These are phyloP conservation scores for Chinchilla lanigera DNA, from an alignment of 2,113 vertebrate species.

Conservation along the genomic window DNA sequence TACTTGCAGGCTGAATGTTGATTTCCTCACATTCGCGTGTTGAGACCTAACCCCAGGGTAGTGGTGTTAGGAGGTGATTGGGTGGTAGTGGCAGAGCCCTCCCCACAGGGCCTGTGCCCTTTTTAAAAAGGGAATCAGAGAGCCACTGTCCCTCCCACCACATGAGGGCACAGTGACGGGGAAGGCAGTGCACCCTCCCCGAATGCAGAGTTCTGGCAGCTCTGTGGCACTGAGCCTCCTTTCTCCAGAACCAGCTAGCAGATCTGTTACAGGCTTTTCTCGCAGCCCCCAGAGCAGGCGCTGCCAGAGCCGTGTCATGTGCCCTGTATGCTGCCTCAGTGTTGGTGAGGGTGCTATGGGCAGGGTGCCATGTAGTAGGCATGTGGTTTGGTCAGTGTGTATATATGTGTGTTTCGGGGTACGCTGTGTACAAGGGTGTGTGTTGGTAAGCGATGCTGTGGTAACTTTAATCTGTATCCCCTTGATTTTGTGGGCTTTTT, in stretches of 20 bases:
- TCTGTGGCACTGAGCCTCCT: too few species aligned
- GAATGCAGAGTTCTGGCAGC: rapidly evolving
- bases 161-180: background rate
- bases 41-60: background rate
- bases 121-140: background rate
- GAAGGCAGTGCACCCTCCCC: background rate
- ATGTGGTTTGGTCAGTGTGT: too few species aligned
- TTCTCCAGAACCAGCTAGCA: too few species aligned
- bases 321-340: background rate
- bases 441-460: background rate
- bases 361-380: background rate
- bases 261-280: background rate
- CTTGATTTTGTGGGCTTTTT: background rate
- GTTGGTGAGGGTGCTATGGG: background rate
- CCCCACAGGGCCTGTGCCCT: too few species aligned
- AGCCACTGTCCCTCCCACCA: too few species aligned
- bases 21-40: too few species aligned
- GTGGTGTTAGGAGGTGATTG: background rate
- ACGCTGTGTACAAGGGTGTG: background rate
- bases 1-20: background rate
- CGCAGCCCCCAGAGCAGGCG: background rate
- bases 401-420: background rate
- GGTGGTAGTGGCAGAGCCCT: background rate
- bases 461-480: background rate
- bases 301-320: background rate